Percentiles rank a stretch among this genome's conserved stretches.
phyloP scores from a whole-genome alignment of 2,888 invertebrate species.

The Drosophila neotestacea region DNA sequence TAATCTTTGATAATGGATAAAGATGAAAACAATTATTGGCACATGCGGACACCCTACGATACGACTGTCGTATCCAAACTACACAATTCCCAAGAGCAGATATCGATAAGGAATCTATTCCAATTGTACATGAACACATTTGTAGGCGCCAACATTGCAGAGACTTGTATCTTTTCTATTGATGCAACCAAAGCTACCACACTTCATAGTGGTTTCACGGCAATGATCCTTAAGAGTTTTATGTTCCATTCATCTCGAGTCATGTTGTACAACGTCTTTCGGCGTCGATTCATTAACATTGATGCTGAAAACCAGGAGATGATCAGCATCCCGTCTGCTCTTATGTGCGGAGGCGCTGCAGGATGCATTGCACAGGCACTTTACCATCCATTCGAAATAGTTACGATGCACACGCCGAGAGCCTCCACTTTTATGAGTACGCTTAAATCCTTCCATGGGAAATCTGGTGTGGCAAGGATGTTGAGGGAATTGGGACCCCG shows the following conservation, averaged over 20 bases:
- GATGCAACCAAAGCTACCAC: slow-evolving; percentile 57
- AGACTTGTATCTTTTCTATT: slow-evolving; percentile 42
- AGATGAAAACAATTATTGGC: slow-evolving; percentile 41
- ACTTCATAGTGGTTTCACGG: slow-evolving; percentile 56
- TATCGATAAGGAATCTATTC: slow-evolving; percentile 19
- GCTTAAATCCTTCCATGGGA: background rate
- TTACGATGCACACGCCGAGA: slow-evolving; percentile 48
- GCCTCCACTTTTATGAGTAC: slow-evolving; percentile 5
- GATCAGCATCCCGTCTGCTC: slow-evolving; percentile 31
- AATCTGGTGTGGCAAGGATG: slow-evolving; percentile 31
- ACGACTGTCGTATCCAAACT: background rate
- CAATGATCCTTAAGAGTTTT: slow-evolving; percentile 55
- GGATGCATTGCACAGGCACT: slow-evolving; percentile 57
- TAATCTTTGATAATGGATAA: slow-evolving; percentile 29
- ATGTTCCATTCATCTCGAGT: slow-evolving; percentile 64
- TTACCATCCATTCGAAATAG: slow-evolving; percentile 60
- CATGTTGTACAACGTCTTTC: slow-evolving; percentile 56
- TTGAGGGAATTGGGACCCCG: slow-evolving; percentile 54
- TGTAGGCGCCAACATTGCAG: slow-evolving; percentile 57
- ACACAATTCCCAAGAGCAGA: slow-evolving; percentile 16
- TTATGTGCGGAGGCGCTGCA: slow-evolving; percentile 48
- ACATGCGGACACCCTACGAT: slow-evolving; percentile 14
- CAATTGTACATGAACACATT: slow-evolving; percentile 59
- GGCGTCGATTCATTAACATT: slow-evolving; percentile 28
- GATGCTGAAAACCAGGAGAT: slow-evolving; percentile 22